Conservation (phyloP, 2,888 invertebrate genomes). For the Cancer borealis region DNA sequence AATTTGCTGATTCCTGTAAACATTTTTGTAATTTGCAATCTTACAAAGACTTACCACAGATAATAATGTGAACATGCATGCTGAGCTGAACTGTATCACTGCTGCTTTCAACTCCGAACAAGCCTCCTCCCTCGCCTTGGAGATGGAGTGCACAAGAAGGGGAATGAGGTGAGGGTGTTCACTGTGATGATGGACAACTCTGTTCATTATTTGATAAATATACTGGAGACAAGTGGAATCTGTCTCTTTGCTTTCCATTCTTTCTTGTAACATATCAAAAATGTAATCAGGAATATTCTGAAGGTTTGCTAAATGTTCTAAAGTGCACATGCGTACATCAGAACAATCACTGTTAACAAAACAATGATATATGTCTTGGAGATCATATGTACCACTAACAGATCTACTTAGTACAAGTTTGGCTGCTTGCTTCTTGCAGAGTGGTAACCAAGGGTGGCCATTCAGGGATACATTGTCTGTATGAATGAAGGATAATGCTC, state of each 20-base stretch:
- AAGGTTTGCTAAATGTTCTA: conserved; percentile 50
- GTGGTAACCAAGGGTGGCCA: conserved; percentile 66
- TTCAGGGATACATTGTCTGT: conserved; percentile 1
- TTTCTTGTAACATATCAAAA: conserved; percentile 34
- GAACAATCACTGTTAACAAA: conserved; percentile 53
- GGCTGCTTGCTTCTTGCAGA: conserved; percentile 68
- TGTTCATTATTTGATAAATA: conserved; percentile 54
- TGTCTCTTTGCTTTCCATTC: conserved; percentile 47
- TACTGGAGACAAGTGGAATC: conserved; percentile 53
- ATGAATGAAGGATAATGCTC: conserved; percentile 26
- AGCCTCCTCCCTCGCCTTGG: conserved; percentile 46
- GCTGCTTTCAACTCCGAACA: conserved; percentile 50
- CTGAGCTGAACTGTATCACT: conserved; percentile 47
- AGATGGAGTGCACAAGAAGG: conserved; percentile 6
- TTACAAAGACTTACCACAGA: conserved; percentile 57
- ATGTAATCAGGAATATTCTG: conserved; percentile 31
- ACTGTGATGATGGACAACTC: background rate
- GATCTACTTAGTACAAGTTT: conserved; percentile 45
- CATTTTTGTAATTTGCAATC: background rate
- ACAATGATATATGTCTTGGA: background rate
- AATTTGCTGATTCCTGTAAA: background rate
- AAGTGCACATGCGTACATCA: conserved; percentile 59
- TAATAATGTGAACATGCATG: conserved; percentile 37
- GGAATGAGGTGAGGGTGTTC: background rate
- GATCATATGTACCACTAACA: background rate